Conservation (phyloP, 37 sponge, comb jelly and placozoan species). For the Eunapius fragilis region DNA sequence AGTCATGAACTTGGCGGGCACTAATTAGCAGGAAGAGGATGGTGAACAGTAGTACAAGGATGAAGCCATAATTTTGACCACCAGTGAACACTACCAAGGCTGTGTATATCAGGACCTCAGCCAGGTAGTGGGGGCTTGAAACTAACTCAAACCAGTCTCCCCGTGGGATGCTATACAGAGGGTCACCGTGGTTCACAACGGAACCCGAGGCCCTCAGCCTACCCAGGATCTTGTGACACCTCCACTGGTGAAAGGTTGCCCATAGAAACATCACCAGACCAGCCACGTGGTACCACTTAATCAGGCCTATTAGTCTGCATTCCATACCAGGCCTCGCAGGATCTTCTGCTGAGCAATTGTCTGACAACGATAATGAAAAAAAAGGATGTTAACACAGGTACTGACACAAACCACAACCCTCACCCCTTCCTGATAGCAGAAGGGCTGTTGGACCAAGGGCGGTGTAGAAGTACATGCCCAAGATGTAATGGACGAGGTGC, state of each 20-base stretch:
- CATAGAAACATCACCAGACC: constrained; percentile 61
- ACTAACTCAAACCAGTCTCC: constrained; percentile 89
- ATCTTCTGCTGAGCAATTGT: too few relatives aligned
- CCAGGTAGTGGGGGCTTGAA: constrained; percentile 78
- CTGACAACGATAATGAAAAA: too few relatives aligned
- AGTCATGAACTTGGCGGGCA: constrained; percentile 52
- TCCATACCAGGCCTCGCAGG: too few relatives aligned
- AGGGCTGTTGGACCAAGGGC: constrained; percentile 43
- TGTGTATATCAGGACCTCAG: constrained; percentile 78
- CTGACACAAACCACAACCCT: not conserved
- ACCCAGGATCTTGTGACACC: constrained; percentile 77
- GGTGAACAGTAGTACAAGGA: constrained; percentile 18
- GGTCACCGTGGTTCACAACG: not conserved
- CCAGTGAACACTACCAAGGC: constrained; percentile 38
- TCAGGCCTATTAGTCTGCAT: too few relatives aligned
- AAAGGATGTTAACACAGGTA: too few relatives aligned
- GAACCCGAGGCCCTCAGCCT: constrained; percentile 28
- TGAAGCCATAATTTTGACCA: not conserved
- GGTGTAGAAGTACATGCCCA: constrained; percentile 74
- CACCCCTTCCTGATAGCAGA: constrained; percentile 7
- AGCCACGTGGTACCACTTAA: constrained; percentile 39
- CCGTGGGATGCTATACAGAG: constrained; percentile 43
- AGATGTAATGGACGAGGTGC: constrained; percentile 63
- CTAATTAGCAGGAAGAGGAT: constrained; percentile 21
- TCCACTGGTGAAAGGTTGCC: constrained; percentile 75